Percentiles rank a stretch among this genome's conserved stretches.
These are phyloP conservation scores for Bujurquina vittata DNA, from an alignment of 2,113 vertebrate species.

Conservation along the genomic window DNA sequence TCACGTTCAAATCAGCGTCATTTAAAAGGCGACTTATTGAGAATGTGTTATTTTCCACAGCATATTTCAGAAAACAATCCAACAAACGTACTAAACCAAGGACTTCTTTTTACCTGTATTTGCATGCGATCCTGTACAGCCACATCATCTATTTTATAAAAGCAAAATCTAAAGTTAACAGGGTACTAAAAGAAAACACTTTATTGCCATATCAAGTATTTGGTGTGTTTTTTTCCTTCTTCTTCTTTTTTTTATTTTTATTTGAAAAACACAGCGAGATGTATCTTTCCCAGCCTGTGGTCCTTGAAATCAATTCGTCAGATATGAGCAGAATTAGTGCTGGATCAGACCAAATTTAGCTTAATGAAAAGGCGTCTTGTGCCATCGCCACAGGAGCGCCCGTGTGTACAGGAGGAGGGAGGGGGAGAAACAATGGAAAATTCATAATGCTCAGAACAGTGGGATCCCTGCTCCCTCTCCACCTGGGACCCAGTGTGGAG, in stretches of 20 bases:
- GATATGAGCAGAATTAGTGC: constrained; percentile 67
- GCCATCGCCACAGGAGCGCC: constrained; percentile 58
- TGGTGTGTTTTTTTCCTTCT: background rate
- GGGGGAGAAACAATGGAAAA: constrained; percentile 74
- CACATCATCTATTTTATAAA: background rate
- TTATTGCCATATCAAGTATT: background rate
- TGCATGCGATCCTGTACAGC: background rate
- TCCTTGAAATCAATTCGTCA: constrained; percentile 66
- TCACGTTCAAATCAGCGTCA: constrained; percentile 16
- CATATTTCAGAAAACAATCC: background rate
- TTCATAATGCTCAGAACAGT: constrained; percentile 76
- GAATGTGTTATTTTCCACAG: background rate
- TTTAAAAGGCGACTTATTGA: constrained; percentile 6
- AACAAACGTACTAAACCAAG: background rate
- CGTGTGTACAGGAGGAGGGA: constrained; percentile 49
- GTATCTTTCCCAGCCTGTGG: constrained; percentile 44
- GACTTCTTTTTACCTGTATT: background rate
- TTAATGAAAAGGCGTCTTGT: constrained; percentile 73
- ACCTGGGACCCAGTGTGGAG: constrained; percentile 79
- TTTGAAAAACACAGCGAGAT: constrained; percentile 35
- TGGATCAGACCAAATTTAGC: constrained; percentile 65
- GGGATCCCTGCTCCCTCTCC: constrained; percentile 78
- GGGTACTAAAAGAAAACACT: background rate
- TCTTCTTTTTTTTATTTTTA: background rate
- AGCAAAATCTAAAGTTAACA: background rate